Base-by-base conservation (phyloP, 2,888 invertebrate species). In the Caradrina kadenii region DNA sequence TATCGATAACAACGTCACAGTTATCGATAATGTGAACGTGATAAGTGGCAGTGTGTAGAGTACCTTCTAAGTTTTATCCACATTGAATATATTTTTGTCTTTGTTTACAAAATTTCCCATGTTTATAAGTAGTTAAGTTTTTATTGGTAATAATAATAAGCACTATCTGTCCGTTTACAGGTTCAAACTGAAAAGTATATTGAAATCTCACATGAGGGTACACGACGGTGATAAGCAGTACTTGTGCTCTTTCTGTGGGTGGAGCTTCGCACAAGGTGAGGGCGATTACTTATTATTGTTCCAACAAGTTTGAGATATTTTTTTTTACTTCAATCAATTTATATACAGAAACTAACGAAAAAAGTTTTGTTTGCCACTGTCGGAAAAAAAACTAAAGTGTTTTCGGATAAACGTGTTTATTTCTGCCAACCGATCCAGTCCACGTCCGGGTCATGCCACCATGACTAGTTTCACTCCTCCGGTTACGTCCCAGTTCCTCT, bases 181-280 rank as follows among this genome's bases (percentile, higher is more conserved):
- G 63, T 96, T 96, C 66, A 95, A 94, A 85, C 80, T 91, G 61
- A 94, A 94, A 76, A 92, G 92, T 70, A 88, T 93, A 7, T 79
- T 96, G 52, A 92, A 91, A 69, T 88, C 90, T 35, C 96, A 96
- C 72, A 91, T 94, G 91, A 90, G 88, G 22, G 89, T 94, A 0
- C 96, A 96, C 39, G 90, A 92, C 17, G 88, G 88, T 0, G 87
- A 89, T 4, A 95, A 94, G 63, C 91, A 88, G 54, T 92, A 90
- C 70, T 84, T 96, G 19, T 96, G 96, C 72, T 92, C 88, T 10
- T 90, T 91, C 63, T 96, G 96, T 63, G 96, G 96, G 1, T 91
- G 91, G 89, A 90, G 93, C 22, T 94, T 95, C 69, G 87, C 91
- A 4, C 94, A 93, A 86, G 92, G 95, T 94, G 73, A 79, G 55